Base-by-base conservation (phyloP, 2,888 invertebrate genomes). In the Sesamia inferens region DNA sequence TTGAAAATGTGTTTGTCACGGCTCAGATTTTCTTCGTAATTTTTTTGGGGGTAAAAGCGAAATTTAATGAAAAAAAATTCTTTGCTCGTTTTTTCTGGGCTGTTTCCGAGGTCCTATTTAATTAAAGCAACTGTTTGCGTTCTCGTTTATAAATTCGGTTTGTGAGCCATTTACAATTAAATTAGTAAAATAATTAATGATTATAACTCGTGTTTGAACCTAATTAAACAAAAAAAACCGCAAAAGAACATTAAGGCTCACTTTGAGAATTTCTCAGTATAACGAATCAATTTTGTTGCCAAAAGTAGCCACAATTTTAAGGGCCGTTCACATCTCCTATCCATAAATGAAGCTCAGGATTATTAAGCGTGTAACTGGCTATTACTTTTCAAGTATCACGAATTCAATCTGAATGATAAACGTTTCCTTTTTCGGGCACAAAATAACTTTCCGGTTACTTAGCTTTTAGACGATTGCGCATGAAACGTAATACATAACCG, bases 361-460 rank as follows among this genome's bases (percentile, higher is more conserved):
- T 84, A 84, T 84, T 76, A 84, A 84, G 65, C 74, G 74, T 68
- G 68, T 76, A 82, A 76, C 78, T 76, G 83, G 31, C 57, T 82
- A 81, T 85, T 81, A 82, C 85, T 76, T 87, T 87, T 85, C 57
- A 59, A 84, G 83, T 80, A 81, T 79, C 84, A 87, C 87, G 86
- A 87, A 88, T 89, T 82, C 77, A 79, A 76, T 77, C 73, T 75
- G 72, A 73, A 78, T 87, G 89, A 87, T 85, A 82, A 85, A 88
- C 84, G 74, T 84, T 74, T 78, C 68, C 68, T 67, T 79, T 86
- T 84, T 71, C 70, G 76, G 74, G 71, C 73, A 51, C 69, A 68
- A 78, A 65, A 88, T 85, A 83, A 69, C 76, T 85, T 84, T 71
- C 73, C 58, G 65, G 66, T 75, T 74, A 68, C 83, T 84, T 88